Conservation (phyloP, 2,797 vertebrate genomes). For the Eidolon dupreanum region DNA sequence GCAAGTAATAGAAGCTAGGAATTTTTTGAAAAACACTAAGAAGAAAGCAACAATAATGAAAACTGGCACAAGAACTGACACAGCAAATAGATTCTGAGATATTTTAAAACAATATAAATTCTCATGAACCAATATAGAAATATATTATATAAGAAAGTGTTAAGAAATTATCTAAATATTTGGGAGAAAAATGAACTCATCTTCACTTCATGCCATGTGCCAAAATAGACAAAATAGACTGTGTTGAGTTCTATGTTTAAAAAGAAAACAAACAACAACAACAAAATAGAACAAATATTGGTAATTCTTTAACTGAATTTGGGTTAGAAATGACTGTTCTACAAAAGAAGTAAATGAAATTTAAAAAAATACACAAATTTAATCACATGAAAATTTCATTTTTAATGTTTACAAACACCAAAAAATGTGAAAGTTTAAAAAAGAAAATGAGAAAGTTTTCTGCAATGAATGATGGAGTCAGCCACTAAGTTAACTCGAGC, state of each 20-base stretch:
- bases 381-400: neutral
- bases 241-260: neutral
- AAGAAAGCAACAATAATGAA: neutral
- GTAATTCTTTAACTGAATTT: conserved; percentile 12
- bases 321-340: neutral
- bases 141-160: neutral
- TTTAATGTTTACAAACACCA: neutral
- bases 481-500: neutral
- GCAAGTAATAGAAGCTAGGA: neutral
- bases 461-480: neutral
- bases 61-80: neutral
- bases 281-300: neutral
- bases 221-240: neutral
- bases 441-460: neutral
- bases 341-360: neutral
- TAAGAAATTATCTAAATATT: neutral
- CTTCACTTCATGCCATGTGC: neutral
- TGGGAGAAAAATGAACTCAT: neutral
- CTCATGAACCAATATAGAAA: neutral
- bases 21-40: neutral
- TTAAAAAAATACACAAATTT: neutral
- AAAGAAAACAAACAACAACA: neutral
- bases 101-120: neutral
- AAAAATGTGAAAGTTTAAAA: neutral
- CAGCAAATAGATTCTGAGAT: neutral